phyloP scores from a whole-genome alignment of 2,888 invertebrate species.

The Adela reaumurella region DNA sequence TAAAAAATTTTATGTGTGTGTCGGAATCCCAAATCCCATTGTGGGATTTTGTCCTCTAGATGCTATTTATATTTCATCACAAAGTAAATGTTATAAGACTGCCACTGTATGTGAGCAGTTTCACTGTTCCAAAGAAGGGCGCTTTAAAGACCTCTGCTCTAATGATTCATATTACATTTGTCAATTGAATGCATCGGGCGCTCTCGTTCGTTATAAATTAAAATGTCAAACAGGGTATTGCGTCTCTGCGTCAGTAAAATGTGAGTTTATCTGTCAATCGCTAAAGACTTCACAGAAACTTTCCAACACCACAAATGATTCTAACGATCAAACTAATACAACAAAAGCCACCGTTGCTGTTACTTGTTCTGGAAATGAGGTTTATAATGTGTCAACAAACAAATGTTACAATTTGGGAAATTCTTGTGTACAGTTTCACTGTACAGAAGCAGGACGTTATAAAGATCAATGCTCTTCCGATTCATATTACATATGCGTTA shows the following conservation, averaged over 20 bases:
- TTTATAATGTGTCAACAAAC: conserved; percentile 40
- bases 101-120: conserved; percentile 45
- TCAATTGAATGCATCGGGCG: conserved; percentile 16
- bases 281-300: neutral
- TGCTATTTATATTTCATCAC: conserved; percentile 39
- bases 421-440: conserved; percentile 45
- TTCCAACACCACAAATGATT: too few species aligned
- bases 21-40: conserved; percentile 25
- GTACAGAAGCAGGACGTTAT: conserved; percentile 37
- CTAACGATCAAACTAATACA: too few species aligned
- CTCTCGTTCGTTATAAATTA: conserved; percentile 31
- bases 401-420: conserved; percentile 44
- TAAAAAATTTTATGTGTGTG: conserved; percentile 49
- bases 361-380: too few species aligned
- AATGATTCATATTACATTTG: conserved; percentile 45
- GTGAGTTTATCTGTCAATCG: too few species aligned
- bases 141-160: conserved; percentile 30
- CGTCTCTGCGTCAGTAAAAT: conserved; percentile 26
- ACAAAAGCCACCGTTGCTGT: too few species aligned
- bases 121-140: conserved; percentile 35
- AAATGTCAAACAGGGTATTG: conserved; percentile 31
- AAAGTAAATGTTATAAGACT: conserved; percentile 45
- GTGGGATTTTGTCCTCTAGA: conserved; percentile 31
- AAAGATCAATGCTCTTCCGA: conserved; percentile 29
- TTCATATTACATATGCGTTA: conserved; percentile 40